Percentiles rank a stretch among this genome's conserved stretches.
Evolutionary conservation across 2,113 vertebrate genomes (phyloP).

Genomic region (Sorex araneus): DNA sequence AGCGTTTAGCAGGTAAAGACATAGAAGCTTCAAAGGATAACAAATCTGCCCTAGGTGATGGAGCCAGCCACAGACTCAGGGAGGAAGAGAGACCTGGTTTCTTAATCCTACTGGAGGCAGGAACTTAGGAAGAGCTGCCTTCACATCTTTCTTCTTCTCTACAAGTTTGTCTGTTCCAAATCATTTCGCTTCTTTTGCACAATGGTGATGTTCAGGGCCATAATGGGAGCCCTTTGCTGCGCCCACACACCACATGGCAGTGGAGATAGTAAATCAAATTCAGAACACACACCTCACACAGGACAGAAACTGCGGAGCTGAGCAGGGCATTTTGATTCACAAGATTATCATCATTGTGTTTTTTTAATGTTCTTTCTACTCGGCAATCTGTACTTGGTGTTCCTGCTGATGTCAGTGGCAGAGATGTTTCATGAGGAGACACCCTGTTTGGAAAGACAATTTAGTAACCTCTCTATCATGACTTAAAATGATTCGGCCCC

Average conservation of each 20-base stretch:
- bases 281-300: slow-evolving; percentile 66
- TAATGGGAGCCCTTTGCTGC: slow-evolving; percentile 36
- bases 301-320: slow-evolving; percentile 67
- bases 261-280: slow-evolving; percentile 78
- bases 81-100: slow-evolving; percentile 20
- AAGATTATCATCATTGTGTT: slow-evolving; percentile 50
- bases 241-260: neutral
- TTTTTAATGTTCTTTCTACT: slow-evolving; percentile 71
- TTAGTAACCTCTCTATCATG: slow-evolving; percentile 62
- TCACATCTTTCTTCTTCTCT: neutral
- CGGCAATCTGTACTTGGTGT: slow-evolving; percentile 73
- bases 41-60: neutral
- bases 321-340: slow-evolving; percentile 75
- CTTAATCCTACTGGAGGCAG: neutral
- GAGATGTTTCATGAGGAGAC: slow-evolving; percentile 70
- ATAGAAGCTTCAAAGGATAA: slow-evolving; percentile 25
- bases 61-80: slow-evolving; percentile 14
- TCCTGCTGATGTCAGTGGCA: slow-evolving; percentile 76
- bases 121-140: slow-evolving; percentile 7
- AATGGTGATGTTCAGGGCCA: slow-evolving; percentile 53
- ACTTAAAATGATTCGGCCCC: slow-evolving; percentile 75
- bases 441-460: slow-evolving; percentile 48
- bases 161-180: slow-evolving; percentile 49
- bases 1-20: slow-evolving; percentile 49
- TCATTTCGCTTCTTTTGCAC: slow-evolving; percentile 1